Percentiles rank a stretch among this genome's conserved stretches.
phyloP scores from a whole-genome alignment of 2,797 vertebrate species.

The Lagorchestes hirsutus region DNA sequence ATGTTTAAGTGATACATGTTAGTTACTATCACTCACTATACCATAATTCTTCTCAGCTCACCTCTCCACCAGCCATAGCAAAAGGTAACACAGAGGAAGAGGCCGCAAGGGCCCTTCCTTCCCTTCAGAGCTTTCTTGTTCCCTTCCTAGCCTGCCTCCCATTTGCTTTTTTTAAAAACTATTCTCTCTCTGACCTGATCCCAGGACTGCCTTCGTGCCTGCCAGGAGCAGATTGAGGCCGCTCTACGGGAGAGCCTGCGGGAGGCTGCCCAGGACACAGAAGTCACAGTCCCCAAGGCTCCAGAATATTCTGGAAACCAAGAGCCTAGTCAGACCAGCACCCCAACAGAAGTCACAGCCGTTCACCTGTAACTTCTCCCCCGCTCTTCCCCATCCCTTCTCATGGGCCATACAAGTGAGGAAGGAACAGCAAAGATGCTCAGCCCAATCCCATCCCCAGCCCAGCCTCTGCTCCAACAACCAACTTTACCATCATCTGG shows the following conservation, averaged over 20 bases:
- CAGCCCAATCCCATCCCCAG: not conserved
- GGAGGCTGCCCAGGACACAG: conserved; percentile 78
- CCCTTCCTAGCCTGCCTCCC: not conserved
- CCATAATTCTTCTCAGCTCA: not conserved
- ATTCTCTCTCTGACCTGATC: not conserved
- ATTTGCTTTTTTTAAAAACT: not conserved
- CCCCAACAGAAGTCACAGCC: conserved; percentile 89
- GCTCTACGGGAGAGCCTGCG: conserved; percentile 89
- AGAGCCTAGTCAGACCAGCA: conserved; percentile 83
- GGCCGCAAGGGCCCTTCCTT: not conserved
- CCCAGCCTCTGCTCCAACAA: not conserved
- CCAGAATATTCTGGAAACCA: conserved; percentile 82
- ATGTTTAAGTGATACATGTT: not conserved
- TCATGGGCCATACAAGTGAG: not conserved
- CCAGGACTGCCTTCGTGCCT: conserved; percentile 90
- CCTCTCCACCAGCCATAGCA: not conserved
- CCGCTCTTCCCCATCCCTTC: not conserved
- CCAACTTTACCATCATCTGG: not conserved
- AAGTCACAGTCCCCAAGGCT: conserved; percentile 79
- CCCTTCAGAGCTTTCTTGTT: not conserved
- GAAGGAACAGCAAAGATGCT: not conserved
- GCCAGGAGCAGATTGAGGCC: conserved; percentile 89
- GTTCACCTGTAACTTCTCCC: conserved; percentile 81
- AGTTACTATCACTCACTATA: not conserved
- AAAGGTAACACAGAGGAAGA: not conserved